Percentiles rank a stretch among this genome's conserved stretches.
Conservation (phyloP, 2,113 vertebrate species). For the Python bivittatus region DNA sequence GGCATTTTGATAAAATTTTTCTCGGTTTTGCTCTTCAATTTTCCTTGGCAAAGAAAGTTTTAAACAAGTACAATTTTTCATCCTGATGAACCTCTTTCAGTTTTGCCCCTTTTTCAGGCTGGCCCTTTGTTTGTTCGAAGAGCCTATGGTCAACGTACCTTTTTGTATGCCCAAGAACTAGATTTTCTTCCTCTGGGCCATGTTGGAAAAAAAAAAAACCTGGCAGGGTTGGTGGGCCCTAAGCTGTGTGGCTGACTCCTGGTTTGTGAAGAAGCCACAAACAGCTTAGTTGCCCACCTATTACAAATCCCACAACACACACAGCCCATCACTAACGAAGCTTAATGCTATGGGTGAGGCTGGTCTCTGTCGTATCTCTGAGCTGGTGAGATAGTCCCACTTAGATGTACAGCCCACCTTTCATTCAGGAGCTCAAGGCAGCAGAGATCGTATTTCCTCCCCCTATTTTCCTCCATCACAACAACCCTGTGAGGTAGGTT, state of each 20-base stretch:
- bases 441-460: too few species aligned
- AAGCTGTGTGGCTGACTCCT: background rate
- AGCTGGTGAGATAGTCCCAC: too few species aligned
- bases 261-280: background rate
- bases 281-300: background rate
- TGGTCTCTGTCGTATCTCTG: background rate
- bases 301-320: background rate
- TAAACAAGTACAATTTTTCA: too few species aligned
- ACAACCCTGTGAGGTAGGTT: too few species aligned
- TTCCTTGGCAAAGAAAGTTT: background rate
- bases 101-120: background rate
- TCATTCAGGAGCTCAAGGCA: too few species aligned
- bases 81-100: background rate
- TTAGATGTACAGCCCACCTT: too few species aligned
- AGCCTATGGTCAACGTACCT: background rate
- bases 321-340: background rate
- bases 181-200: background rate
- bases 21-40: background rate
- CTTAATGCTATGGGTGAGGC: background rate
- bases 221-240: background rate
- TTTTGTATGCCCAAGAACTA: background rate
- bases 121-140: background rate
- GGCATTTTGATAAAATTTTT: background rate
- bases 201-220: background rate
- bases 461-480: too few species aligned